These are phyloP conservation scores for Enteromius treurensis DNA, from an alignment of 2,797 vertebrate genomes.

Conservation along the genomic window DNA sequence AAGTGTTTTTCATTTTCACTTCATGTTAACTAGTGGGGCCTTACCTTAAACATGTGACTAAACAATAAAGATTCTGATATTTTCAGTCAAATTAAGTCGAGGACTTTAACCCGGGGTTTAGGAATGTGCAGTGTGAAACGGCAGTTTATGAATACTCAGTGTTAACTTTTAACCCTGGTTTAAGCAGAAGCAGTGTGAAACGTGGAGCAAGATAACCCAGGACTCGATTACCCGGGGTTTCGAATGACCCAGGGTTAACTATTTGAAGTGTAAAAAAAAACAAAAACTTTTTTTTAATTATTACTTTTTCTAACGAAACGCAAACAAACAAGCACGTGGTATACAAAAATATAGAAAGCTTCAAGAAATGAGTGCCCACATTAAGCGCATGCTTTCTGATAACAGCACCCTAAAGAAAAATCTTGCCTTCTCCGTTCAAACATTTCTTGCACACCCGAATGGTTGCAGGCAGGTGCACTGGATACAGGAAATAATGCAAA, in stretches of 20 bases:
- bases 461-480: not conserved
- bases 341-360: not conserved
- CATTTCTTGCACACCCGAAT: constrained; percentile 3
- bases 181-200: not conserved
- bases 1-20: not conserved
- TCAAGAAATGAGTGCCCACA: not conserved
- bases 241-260: not conserved
- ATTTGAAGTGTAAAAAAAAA: not conserved
- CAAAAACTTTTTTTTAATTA: no score
- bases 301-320: not conserved
- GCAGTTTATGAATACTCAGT: not conserved
- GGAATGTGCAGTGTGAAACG: not conserved
- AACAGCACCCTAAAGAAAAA: not conserved
- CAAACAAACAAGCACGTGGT: not conserved
- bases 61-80: not conserved
- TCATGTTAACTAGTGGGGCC: not conserved
- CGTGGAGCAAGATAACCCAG: not conserved
- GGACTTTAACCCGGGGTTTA: not conserved
- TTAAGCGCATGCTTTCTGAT: not conserved
- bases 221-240: not conserved
- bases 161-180: not conserved
- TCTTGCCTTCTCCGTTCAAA: not conserved
- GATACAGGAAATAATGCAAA: not conserved
- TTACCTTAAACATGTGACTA: no score
- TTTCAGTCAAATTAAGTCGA: not conserved